A percentile compares a stretch with the other conserved stretches of the same genome.
These are phyloP conservation scores for Nerophis ophidion DNA, from an alignment of 2,113 vertebrate species.

Conservation along the genomic window DNA sequence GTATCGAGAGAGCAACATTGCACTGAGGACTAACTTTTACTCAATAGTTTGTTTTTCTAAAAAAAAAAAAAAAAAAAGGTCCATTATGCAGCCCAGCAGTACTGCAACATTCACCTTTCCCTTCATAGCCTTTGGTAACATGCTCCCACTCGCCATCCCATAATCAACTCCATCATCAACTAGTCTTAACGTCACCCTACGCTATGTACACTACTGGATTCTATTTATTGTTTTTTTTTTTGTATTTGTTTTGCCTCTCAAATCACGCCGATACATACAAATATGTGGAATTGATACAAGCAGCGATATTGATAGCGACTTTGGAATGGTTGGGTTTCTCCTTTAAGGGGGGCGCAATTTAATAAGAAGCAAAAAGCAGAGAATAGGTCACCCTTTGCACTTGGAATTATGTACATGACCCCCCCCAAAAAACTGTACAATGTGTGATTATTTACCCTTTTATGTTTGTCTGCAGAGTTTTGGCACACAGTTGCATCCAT, in stretches of 20 bases:
- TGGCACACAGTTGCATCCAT: conserved; percentile 66
- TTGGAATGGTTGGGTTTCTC: conserved; percentile 69
- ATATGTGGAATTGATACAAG: conserved; percentile 65
- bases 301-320: conserved; percentile 67
- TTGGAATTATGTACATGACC: conserved; percentile 68
- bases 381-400: conserved; percentile 52
- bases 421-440: conserved; percentile 75
- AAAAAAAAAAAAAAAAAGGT: conserved; percentile 53
- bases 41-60: too few species aligned
- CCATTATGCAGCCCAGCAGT: conserved; percentile 46
- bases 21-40: conserved; percentile 50
- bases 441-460: conserved; percentile 50
- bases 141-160: conserved; percentile 28
- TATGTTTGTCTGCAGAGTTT: conserved; percentile 60
- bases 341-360: conserved; percentile 23
- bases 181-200: not conserved
- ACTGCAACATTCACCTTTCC: conserved; percentile 66
- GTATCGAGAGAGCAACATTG: conserved; percentile 68
- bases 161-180: conserved; percentile 30
- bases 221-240: too few species aligned
- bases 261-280: conserved; percentile 8
- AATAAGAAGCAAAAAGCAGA: conserved; percentile 58
- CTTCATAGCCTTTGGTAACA: conserved; percentile 72
- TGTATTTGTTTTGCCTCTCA: too few species aligned
- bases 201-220: too few species aligned